A percentile compares a stretch with the other conserved stretches of the same genome.
Evolutionary conservation across 2,113 vertebrate genomes (phyloP).

Genomic region (Excalfactoria chinensis): DNA sequence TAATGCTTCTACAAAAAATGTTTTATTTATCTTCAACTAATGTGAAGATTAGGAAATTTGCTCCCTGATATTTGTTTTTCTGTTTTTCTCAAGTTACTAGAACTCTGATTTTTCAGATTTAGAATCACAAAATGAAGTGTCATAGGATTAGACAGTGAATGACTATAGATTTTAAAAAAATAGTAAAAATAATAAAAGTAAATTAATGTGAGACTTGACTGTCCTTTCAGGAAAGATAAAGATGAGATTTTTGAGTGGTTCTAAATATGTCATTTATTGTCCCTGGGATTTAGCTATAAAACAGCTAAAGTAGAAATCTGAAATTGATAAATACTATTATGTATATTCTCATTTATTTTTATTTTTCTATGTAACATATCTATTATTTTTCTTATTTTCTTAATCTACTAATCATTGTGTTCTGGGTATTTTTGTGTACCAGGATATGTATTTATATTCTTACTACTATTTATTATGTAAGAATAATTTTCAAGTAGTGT

Average conservation of each 20-base stretch:
- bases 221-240: neutral
- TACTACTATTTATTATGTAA: neutral
- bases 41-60: neutral
- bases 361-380: neutral
- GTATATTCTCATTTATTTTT: neutral
- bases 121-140: neutral
- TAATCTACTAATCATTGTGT: neutral
- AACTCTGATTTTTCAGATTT: neutral
- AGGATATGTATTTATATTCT: neutral
- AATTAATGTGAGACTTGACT: neutral
- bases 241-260: neutral
- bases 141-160: neutral
- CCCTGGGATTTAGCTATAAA: neutral
- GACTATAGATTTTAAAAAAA: neutral
- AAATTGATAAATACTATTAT: neutral
- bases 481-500: neutral
- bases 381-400: neutral
- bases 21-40: neutral
- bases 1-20: neutral
- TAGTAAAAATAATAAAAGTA: neutral
- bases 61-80: neutral
- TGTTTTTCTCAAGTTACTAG: neutral
- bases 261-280: neutral
- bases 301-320: neutral
- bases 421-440: neutral